Base-by-base conservation (phyloP, 2,113 vertebrate species). In the Phylloscopus trochilus region DNA sequence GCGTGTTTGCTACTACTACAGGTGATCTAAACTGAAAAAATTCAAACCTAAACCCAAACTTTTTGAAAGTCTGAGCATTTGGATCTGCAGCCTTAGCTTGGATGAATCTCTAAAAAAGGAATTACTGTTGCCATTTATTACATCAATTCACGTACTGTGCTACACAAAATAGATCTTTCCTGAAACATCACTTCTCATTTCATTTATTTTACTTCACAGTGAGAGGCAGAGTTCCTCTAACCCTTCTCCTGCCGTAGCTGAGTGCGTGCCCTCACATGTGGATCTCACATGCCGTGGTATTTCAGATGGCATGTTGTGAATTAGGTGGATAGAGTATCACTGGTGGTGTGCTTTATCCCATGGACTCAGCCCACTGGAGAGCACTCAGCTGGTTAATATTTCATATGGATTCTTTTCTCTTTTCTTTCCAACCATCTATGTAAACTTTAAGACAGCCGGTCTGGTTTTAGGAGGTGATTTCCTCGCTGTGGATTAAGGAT, bases 381-480 rank as follows among this genome's bases (percentile, higher is more conserved):
- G 69, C 84, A 93, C 91, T 93, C 95, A 92, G 89, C 88, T 92
- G 83, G 94, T 95, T 97, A 97, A 97, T 93, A 94, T 96, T 96
- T 97, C 95, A 90, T 96, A 84, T 75, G 55, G 88, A 92, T 94
- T 93, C 56, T 93, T 90, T 94, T 69, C 66, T 83, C 89, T 93
- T 93, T 93, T 72, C 82, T 95, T 94, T 90, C 91, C 93, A 97
- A 90, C 70, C 86, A 96, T 97, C 94, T 97, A 83, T 93, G 92
- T 94, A 96, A 97, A 95, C 95, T 85, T 88, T 87, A 85, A 92
- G 96, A 77, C 89, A 90, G 84, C 51, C 51, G 8, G 84, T 84
- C 93, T 96, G 94, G 95, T 93, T 95, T 96, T 88, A 90, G 96
- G 89, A 93, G 94, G 89, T 84, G 92, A 95, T 96, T 97, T 95